Conservation (phyloP, 2,797 vertebrate species). For the Lophius americanus region DNA sequence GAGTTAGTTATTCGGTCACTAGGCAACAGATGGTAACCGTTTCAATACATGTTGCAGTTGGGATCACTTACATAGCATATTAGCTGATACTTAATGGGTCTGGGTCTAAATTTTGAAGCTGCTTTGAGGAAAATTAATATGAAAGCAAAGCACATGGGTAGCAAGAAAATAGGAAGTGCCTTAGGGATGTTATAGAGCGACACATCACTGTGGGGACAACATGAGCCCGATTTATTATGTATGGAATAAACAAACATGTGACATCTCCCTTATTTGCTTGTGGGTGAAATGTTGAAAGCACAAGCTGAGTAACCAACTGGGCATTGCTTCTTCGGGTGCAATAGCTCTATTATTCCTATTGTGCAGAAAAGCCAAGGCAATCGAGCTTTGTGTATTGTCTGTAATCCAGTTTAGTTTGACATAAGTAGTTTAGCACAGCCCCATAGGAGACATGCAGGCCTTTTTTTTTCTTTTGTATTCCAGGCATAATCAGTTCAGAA, state of each 20-base stretch:
- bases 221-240: constrained; percentile 41
- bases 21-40: constrained; percentile 59
- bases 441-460: constrained; percentile 67
- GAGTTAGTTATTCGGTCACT: constrained; percentile 39
- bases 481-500: constrained; percentile 79
- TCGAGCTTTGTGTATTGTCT: constrained; percentile 74
- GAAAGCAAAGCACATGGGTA: constrained; percentile 6
- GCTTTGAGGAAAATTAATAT: constrained; percentile 15
- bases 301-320: constrained; percentile 74
- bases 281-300: constrained; percentile 71
- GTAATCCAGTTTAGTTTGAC: constrained; percentile 88
- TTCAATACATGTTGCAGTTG: constrained; percentile 35
- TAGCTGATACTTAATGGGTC: neutral
- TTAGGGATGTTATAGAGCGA: constrained; percentile 24
- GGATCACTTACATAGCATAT: too few relatives aligned
- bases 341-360: constrained; percentile 61
- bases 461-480: constrained; percentile 61
- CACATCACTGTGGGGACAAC: constrained; percentile 17
- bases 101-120: constrained; percentile 18
- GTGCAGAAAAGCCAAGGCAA: constrained; percentile 74
- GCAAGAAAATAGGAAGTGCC: constrained; percentile 33
- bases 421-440: constrained; percentile 85
- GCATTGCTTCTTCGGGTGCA: constrained; percentile 61
- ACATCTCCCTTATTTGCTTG: constrained; percentile 55
- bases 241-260: constrained; percentile 62